Conservation (phyloP, 2,113 vertebrate species). For the Mugil cephalus region DNA sequence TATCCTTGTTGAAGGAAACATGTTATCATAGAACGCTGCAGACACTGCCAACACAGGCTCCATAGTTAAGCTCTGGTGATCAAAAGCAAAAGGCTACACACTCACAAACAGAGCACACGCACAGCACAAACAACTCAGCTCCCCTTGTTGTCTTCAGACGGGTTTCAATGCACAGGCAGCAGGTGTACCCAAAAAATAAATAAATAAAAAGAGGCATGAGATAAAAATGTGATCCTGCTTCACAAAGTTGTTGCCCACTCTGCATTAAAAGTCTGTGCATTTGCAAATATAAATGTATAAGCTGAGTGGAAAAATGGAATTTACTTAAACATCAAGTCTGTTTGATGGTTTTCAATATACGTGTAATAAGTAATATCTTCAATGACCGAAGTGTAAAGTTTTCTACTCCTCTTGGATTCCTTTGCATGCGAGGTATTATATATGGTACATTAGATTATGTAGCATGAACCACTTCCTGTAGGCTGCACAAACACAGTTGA, state of each 20-base stretch:
- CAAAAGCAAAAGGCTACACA: slow-evolving; percentile 27
- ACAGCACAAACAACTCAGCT: slow-evolving; percentile 21
- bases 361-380: neutral
- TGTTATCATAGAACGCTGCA: slow-evolving; percentile 10
- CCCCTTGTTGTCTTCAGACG: slow-evolving; percentile 37
- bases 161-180: slow-evolving; percentile 21
- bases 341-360: neutral
- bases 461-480: neutral
- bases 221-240: slow-evolving; percentile 53
- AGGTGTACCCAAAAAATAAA: slow-evolving; percentile 12
- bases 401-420: neutral
- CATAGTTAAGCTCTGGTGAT: slow-evolving; percentile 11
- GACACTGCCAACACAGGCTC: slow-evolving; percentile 22
- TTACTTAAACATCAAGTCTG: neutral
- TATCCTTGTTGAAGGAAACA: slow-evolving; percentile 4
- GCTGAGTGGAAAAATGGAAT: too few species aligned
- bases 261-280: slow-evolving; percentile 40
- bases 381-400: neutral
- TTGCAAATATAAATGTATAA: slow-evolving; percentile 22
- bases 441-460: neutral
- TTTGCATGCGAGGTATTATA: neutral
- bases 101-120: slow-evolving; percentile 2
- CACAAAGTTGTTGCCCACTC: slow-evolving; percentile 57
- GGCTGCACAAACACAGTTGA: neutral
- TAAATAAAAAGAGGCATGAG: slow-evolving; percentile 32